These are phyloP conservation scores for Sebastes matsubarae DNA, from an alignment of 2,797 vertebrate species.

Conservation along the genomic window DNA sequence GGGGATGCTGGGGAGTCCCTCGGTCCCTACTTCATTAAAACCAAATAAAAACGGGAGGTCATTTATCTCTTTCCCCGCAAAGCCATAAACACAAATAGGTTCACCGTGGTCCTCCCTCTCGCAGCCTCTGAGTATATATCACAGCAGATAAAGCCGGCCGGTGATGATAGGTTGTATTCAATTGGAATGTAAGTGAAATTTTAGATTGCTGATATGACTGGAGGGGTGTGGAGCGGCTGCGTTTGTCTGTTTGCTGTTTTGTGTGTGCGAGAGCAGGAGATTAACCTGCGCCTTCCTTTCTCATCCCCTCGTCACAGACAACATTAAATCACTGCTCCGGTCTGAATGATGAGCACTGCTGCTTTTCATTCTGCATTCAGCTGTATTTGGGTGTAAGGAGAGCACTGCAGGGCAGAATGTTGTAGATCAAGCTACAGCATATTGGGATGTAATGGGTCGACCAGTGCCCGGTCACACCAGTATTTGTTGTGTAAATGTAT, in stretches of 20 bases:
- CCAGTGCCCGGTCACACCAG: background rate
- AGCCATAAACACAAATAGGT: constrained; percentile 85
- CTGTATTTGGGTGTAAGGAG: constrained; percentile 10
- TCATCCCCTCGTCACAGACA: constrained; percentile 45
- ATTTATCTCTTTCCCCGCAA: constrained; percentile 84
- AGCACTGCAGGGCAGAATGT: background rate
- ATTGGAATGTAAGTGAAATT: constrained; percentile 80
- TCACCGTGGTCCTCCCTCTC: constrained; percentile 43
- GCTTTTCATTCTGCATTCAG: constrained; percentile 45
- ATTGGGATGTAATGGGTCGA: background rate
- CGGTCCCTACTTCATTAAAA: constrained; percentile 88
- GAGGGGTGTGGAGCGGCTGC: constrained; percentile 54
- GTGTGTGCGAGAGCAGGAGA: constrained; percentile 35
- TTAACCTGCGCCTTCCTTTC: constrained; percentile 45
- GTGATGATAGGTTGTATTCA: constrained; percentile 76
- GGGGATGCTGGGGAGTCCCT: constrained; percentile 78
- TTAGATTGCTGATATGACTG: constrained; percentile 75
- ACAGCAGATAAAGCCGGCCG: constrained; percentile 76
- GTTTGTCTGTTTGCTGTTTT: constrained; percentile 31
- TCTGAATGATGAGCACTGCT: constrained; percentile 53
- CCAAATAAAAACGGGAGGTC: constrained; percentile 85
- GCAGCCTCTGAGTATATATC: constrained; percentile 75
- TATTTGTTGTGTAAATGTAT: background rate
- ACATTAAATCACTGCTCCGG: constrained; percentile 57
- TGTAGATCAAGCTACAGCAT: background rate